Base-by-base conservation (phyloP, 2,113 vertebrate species). In the Cyanoramphus novaezelandiae region DNA sequence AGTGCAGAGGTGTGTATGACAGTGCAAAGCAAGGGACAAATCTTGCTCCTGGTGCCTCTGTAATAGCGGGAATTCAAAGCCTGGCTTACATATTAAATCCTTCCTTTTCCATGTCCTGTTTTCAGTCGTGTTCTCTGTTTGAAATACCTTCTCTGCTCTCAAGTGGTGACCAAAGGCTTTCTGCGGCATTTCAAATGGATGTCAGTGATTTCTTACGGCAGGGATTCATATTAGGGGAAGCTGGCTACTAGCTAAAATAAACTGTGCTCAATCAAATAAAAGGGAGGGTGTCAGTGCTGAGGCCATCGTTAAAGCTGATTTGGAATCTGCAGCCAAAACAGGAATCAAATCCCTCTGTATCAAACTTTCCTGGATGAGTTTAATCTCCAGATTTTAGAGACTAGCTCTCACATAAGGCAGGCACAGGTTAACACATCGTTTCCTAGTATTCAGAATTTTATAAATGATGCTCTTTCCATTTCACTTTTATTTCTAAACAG, bases 181-280 rank as follows among this genome's bases (percentile, higher is more conserved):
- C 96, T 20, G 25, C 35, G 68, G 84, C 82, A 60, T 95, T 94
- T 95, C 27, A 47, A 95, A 93, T 88, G 89, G 89, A 88, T 95
- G 94, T 83, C 83, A 69, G 94, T 60, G 94, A 95, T 97, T 96
- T 92, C 93, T 95, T 91, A 87, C 4, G 72, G 65, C 94, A 96
- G 92, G 82, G 77, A 91, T 94, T 97, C 87, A 5, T 68, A 35
- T 63, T 68, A 95, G 88, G 80, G 78, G 94, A 97, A 97, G 94
- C 82, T 92, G 95, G 63, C 91, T 90, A 78, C 65, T 57, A 92
- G 88, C 95, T 96, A 91, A 97, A 97, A 94, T 82, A 86, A 97
- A 95, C 31, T 97, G 83, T 93, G 88, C 82, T 97, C 87, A 63
- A 16, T 59, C 6, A 7, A 75, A 35, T 88, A 77, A 83, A 85